Evolutionary conservation across 2,113 vertebrate species (phyloP).

Genomic region (Manacus vitellinus): DNA sequence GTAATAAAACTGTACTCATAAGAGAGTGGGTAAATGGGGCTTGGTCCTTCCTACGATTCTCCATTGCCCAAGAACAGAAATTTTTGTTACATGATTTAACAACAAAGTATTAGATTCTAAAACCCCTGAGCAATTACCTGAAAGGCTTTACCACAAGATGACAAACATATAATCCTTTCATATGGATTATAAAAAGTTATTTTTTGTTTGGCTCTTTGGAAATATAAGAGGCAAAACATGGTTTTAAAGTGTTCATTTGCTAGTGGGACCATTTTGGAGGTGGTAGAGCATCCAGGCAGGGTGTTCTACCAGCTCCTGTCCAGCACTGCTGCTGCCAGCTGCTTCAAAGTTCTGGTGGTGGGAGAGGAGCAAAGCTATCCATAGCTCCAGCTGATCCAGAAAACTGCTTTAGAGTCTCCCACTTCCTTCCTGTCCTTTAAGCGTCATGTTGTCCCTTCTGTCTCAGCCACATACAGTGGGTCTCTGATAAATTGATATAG

Average conservation of each 20-base stretch:
- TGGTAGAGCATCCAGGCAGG: not conserved
- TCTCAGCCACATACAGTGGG: not conserved
- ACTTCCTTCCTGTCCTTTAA: rapidly evolving
- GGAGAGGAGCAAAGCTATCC: not conserved
- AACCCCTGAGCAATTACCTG: not conserved
- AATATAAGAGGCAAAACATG: not conserved
- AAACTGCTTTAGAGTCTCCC: not conserved
- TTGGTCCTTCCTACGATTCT: not conserved
- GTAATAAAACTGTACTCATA: not conserved
- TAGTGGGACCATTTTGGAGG: not conserved
- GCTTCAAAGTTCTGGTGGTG: not conserved
- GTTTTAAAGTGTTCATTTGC: not conserved
- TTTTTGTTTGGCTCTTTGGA: not conserved
- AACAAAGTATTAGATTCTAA: not conserved
- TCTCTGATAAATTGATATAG: not conserved
- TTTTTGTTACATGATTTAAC: not conserved
- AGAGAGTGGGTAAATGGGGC: not conserved
- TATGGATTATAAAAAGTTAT: not conserved
- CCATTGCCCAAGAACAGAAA: not conserved
- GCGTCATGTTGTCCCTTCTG: not conserved
- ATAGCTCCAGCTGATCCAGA: not conserved
- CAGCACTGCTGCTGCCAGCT: not conserved
- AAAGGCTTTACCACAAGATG: not conserved
- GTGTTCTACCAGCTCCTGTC: rapidly evolving
- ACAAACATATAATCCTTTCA: not conserved